Base-by-base conservation (phyloP, 2,797 vertebrate genomes). In the Gymnopithys bicolor region DNA sequence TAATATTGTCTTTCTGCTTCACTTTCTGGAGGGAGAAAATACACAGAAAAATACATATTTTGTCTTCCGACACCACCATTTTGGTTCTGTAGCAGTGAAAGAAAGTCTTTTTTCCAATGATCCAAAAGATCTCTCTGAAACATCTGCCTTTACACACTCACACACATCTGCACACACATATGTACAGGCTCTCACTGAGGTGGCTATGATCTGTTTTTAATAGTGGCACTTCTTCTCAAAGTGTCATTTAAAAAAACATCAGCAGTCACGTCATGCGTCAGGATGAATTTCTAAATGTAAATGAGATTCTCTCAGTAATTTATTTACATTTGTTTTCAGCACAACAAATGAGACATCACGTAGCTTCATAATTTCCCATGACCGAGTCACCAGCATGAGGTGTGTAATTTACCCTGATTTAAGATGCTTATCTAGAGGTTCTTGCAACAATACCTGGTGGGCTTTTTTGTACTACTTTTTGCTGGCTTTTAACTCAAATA, bases 251-350 rank as follows among this genome's bases (percentile, higher is more conserved):
- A 95, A 95, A 97, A 97, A 94, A 92, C 92, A 97, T 98, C 77
- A 96, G 97, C 87, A 98, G 97, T 97, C 97, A 69, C 97, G 96
- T 97, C 98, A 98, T 97, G 97, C 93, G 88, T 96, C 37, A 73
- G 96, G 97, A 97, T 97, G 96, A 97, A 97, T 98, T 98, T 98
- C 97, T 97, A 98, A 97, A 98, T 98, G 98, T 97, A 98, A 98
- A 98, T 98, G 97, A 98, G 97, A 96, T 98, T 97, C 97, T 97
- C 96, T 90, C 97, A 97, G 97, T 98, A 98, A 98, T 98, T 98
- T 98, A 98, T 98, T 98, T 98, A 98, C 97, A 98, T 98, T 98
- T 98, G 98, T 98, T 98, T 98, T 97, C 97, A 97, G 97, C 97
- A 98, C 97, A 98, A 98, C 98, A 98, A 98, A 98, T 97, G 98